These are phyloP conservation scores for Ophion slaviceki DNA, from an alignment of 2,888 invertebrate species.

Conservation along the genomic window DNA sequence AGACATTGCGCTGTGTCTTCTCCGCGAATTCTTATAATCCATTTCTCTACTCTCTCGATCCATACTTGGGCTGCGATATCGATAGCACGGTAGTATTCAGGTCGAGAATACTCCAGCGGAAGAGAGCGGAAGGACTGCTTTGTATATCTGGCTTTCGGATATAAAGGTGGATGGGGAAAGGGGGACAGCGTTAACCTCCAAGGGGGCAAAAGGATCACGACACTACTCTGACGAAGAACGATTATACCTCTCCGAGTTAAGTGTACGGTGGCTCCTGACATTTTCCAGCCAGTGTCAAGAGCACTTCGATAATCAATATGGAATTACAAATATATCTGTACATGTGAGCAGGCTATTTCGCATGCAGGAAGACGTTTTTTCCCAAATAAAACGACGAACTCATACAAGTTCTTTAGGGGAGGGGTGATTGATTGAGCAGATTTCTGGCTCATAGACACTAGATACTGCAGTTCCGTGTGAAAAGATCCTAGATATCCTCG, in stretches of 20 bases:
- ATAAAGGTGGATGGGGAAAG: constrained; percentile 8
- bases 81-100: constrained; percentile 54
- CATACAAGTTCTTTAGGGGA: not conserved
- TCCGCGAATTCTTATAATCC: constrained; percentile 39
- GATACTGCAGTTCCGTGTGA: not conserved
- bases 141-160: constrained; percentile 40
- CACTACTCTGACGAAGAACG: constrained; percentile 7
- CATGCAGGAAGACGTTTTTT: not conserved
- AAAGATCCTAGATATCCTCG: too few species aligned
- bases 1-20: constrained; percentile 41
- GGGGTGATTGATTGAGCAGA: not conserved
- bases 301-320: constrained; percentile 50
- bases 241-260: constrained; percentile 59
- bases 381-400: not conserved
- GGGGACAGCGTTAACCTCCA: not conserved
- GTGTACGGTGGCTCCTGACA: constrained; percentile 63
- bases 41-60: constrained; percentile 30
- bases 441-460: not conserved
- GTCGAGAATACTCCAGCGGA: constrained; percentile 52
- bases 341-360: not conserved
- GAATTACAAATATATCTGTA: constrained; percentile 18
- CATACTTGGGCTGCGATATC: constrained; percentile 41
- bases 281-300: constrained; percentile 53
- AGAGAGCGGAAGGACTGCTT: constrained; percentile 39
- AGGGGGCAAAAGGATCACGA: constrained; percentile 57